These are phyloP conservation scores for Meandrina meandrites DNA, from an alignment of 92 coral and sea anemone genomes.

Conservation along the genomic window DNA sequence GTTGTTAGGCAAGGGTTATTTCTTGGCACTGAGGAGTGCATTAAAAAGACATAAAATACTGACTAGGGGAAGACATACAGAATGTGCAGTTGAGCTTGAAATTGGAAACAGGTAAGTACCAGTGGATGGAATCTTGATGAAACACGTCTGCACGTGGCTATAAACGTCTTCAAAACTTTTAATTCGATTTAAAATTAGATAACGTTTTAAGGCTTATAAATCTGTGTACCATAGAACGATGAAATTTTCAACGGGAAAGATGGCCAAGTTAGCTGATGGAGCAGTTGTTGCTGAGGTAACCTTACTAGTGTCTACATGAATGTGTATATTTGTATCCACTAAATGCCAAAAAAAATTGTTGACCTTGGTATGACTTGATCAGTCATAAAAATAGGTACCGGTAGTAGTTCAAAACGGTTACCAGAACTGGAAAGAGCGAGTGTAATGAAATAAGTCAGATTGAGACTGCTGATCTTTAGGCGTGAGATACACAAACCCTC, in stretches of 20 bases:
- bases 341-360: no score
- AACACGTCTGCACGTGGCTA: background rate
- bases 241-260: constrained; percentile 72
- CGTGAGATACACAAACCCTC: no score
- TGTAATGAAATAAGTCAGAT: no score
- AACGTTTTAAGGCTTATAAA: background rate
- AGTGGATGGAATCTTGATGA: background rate
- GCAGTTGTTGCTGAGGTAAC: constrained; percentile 78
- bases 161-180: background rate
- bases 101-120: constrained; percentile 60
- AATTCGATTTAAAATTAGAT: background rate
- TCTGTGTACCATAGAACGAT: constrained; percentile 44
- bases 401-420: no score
- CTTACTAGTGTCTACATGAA: background rate
- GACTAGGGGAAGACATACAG: constrained; percentile 40
- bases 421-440: no score
- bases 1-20: background rate
- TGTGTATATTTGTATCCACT: no score
- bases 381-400: no score
- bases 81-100: constrained; percentile 63
- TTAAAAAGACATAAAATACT: constrained; percentile 4
- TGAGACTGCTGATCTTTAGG: no score
- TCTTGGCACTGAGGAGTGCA: background rate
- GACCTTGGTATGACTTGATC: no score
- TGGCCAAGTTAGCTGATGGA: constrained; percentile 84